Evolutionary conservation across 2,888 invertebrate genomes (phyloP), one percentile per base, ranked within the genome.

Genomic region (Listrodromus nycthemerus): DNA sequence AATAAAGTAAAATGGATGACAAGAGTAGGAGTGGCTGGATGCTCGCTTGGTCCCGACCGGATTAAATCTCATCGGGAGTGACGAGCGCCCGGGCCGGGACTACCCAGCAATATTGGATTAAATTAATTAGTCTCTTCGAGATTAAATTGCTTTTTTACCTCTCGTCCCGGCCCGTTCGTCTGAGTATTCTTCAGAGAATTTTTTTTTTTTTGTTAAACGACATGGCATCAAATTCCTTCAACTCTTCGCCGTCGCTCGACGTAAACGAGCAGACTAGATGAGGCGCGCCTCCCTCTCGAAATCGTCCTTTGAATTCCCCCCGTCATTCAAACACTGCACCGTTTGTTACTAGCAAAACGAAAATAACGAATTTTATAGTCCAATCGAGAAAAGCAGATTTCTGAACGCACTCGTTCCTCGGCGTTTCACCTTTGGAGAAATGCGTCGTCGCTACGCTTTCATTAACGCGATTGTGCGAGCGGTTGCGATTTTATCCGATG

Each of bases 81-180:
- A 70, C 67, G 65, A 74, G 71, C 30, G 58, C 41, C 41, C 33
- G 6, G 63, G 19, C 37, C 30, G 21, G 55, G 37, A 41, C 78
- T 63, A 78, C 58, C 50, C 70, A 61, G 55, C 63, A 77, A 83
- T 82, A 86, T 83, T 82, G 77, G 75, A 82, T 80, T 82, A 66
- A 85, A 85, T 83, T 82, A 85, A 85, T 86, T 83, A 83, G 83
- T 83, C 41, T 63, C 70, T 69, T 41, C 61, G 52, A 10, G 69
- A 81, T 79, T 67, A 83, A 82, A 86, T 86, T 85, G 83, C 83
- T 83, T 75, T 75, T 65, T 73, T 24, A 30, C 74, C 52, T 65
- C 30, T 10, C 76, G 52, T 27, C 61, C 41, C 63, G 50, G 48
- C 19, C 52, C 21, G 37, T 33, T 65, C 5, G 41, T 63, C 52